Evolutionary conservation across 2,113 vertebrate genomes (phyloP), one percentile per base, ranked within the genome.

Genomic region (Dasyurus viverrinus): DNA sequence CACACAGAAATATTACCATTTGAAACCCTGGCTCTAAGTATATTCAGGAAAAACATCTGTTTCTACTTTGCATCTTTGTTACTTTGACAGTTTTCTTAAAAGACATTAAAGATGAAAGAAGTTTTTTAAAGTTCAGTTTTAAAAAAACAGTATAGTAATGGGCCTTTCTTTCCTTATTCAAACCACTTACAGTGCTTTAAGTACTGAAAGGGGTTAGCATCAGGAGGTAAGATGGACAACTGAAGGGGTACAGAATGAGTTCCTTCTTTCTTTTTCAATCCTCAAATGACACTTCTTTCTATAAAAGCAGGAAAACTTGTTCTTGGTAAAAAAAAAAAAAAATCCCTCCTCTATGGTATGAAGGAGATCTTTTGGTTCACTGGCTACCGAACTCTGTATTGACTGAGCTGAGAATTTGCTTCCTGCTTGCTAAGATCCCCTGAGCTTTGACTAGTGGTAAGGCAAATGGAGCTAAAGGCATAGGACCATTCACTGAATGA

Each of bases 61-160:
- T 96, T 96, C 94, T 92, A 97, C 94, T 97, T 95, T 91, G 93
- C 93, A 46, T 94, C 95, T 97, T 93, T 84, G 95, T 96, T 97
- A 54, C 95, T 93, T 95, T 97, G 94, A 96, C 97, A 96, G 93
- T 96, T 97, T 96, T 96, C 95, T 94, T 96, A 95, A 94, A 90
- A 97, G 94, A 55, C 92, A 8, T 25, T 89, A n/a, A 93, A 42
- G 92, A 57, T 90, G 92, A 93, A 93, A 97, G 92, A 90, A 93
- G 47, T 92, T 90, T 93, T 42, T 36, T 53, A 89, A 97, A 93
- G 93, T 46, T 93, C 60, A 94, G 60, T 96, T 95, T 94, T 53
- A 94, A 91, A 53, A 90, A 76, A 94, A 90, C 50, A 89, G 90
- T 19, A 0, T 42, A 36, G 94, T 0, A 55, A 90, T 42, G 0